Conservation (phyloP, 2,797 vertebrate species). For the Glossophaga mutica region DNA sequence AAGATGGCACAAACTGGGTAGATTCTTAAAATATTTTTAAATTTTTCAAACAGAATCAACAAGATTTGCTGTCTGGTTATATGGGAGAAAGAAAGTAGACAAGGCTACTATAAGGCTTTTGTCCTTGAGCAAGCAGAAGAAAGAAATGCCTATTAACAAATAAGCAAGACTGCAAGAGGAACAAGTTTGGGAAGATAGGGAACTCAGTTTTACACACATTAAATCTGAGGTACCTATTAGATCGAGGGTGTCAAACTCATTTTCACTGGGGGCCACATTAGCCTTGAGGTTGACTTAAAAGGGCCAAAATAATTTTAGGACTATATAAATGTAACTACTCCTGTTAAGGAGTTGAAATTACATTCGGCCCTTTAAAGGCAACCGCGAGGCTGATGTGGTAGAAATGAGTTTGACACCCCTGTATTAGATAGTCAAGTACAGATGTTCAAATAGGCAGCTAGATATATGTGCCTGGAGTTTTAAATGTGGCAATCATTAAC, state of each 20-base stretch:
- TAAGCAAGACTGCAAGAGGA: not conserved
- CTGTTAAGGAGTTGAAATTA: no score
- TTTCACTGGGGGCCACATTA: no score
- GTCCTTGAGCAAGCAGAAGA: not conserved
- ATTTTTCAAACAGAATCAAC: conserved; percentile 1
- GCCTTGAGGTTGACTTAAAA: no score
- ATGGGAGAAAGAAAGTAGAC: not conserved
- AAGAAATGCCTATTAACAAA: not conserved
- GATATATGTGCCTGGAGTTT: not conserved
- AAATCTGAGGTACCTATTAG: not conserved
- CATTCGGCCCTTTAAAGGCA: no score
- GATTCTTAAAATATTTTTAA: not conserved
- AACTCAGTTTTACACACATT: not conserved
- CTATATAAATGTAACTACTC: no score
- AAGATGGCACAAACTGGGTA: not conserved
- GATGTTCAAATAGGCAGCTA: not conserved
- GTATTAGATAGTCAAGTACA: not conserved
- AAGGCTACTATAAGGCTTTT: not conserved
- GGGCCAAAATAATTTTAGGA: no score
- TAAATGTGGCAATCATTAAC: not conserved
- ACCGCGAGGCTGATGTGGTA: no score
- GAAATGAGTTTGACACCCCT: no score
- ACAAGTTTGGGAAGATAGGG: not conserved
- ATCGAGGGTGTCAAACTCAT: not conserved
- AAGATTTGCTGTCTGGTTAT: not conserved